Evolutionary conservation across 2,888 invertebrate species (phyloP).

Genomic region (Pegoplata infirma): DNA sequence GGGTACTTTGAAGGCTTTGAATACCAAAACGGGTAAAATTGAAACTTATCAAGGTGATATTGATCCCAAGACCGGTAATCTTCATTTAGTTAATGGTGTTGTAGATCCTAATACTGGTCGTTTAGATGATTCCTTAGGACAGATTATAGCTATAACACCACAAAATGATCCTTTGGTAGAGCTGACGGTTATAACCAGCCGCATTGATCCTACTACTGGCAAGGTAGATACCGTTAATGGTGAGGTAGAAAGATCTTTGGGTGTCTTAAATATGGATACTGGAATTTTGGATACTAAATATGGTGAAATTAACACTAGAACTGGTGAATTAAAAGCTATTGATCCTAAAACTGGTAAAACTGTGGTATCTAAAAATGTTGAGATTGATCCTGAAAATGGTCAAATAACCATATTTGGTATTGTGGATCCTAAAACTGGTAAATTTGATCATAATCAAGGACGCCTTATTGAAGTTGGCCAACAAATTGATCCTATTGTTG

Average conservation of each 20-base stretch:
- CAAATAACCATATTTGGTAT: conserved; percentile 80
- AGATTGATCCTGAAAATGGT: conserved; percentile 84
- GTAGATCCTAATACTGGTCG: conserved; percentile 84
- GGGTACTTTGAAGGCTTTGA: conserved; percentile 82
- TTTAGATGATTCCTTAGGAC: conserved; percentile 83
- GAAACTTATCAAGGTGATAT: conserved; percentile 82
- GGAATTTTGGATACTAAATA: conserved; percentile 85
- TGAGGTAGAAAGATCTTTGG: conserved; percentile 84
- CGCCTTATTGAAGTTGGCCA: conserved; percentile 86
- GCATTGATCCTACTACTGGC: conserved; percentile 83
- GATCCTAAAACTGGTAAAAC: conserved; percentile 83
- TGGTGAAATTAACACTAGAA: conserved; percentile 84
- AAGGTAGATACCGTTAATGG: conserved; percentile 84
- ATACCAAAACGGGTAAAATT: conserved; percentile 82
- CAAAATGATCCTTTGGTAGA: conserved; percentile 80
- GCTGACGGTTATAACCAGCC: conserved; percentile 83
- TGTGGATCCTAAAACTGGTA: conserved; percentile 82
- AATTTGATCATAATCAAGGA: conserved; percentile 82
- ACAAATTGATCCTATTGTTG: conserved; percentile 83
- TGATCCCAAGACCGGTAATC: conserved; percentile 83
- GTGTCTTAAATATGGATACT: conserved; percentile 82
- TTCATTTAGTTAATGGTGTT: conserved; percentile 82
- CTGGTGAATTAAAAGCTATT: conserved; percentile 81
- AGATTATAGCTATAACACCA: conserved; percentile 83
- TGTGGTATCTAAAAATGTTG: conserved; percentile 81